Base-by-base conservation (phyloP, 2,797 vertebrate genomes). In the Dermochelys coriacea region DNA sequence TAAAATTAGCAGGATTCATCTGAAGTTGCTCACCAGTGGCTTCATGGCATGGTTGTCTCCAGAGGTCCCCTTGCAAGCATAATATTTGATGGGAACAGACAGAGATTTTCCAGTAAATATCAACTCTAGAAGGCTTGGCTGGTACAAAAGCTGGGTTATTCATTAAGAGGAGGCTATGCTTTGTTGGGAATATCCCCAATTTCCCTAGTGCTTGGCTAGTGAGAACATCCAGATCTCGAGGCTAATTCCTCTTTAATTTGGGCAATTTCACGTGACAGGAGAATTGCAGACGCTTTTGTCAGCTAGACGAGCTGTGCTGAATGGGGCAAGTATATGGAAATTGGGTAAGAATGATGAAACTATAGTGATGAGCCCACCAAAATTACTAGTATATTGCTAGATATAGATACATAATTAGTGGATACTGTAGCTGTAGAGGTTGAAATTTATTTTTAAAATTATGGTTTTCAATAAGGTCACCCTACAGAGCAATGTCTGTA, bases 311-410 rank as follows among this genome's bases (percentile, higher is more conserved):
- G 31, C 37, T 45, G 61, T 34, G 34, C 14, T 59, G 57, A 59
- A 59, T 6, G 57, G 59, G 29, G 57, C 27, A 59, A 59, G 29
- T 31, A 16, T 0, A 5, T 5, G 52, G 37, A 29, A 34, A 41
- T 59, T 1, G 14, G 19, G 31, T 52, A 88, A 91, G 57, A 31
- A 59, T 37, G 37, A 55, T 3, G 3, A 61, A 47, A 50, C 6
- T 45, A 51, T 0, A 2, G 82, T 64, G 27, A 85, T 0, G 0
- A 29, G 16, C 15, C 27, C 15, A 49, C 18, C 11, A 19, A 18
- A n/a, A 47, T 34, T 31, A 15, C 31, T 51, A 15, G 5, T 34
- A 31, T 50, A 49, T 10, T 47, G 14, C 27, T 77, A 31, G 21
- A 68, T 50, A 88, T 81, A 54, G 64, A 29, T 3, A 77, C 34